Conservation (phyloP, 2,113 vertebrate species). For the Thunnus maccoyii region DNA sequence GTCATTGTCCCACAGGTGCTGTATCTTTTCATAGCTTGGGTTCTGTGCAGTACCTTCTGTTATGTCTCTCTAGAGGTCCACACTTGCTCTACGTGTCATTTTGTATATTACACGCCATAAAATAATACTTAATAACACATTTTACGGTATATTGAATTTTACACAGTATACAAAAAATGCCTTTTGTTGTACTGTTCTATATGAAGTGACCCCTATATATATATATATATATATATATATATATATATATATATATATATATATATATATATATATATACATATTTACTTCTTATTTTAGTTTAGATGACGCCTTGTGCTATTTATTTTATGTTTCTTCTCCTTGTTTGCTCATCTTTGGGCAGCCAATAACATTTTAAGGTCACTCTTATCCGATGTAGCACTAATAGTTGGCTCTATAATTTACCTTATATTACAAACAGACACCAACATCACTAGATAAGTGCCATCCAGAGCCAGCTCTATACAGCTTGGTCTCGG, state of each 20-base stretch:
- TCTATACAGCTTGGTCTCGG: conserved; percentile 50
- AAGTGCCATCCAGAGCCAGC: conserved; percentile 29
- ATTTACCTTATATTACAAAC: conserved; percentile 37
- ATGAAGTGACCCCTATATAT: conserved; percentile 12
- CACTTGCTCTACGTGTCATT: too few relatives aligned
- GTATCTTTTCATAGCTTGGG: too few relatives aligned
- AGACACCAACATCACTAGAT: conserved; percentile 27
- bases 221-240: conserved; percentile 35
- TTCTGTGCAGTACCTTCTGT: neutral
- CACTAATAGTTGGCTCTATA: conserved; percentile 25
- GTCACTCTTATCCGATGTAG: conserved; percentile 6
- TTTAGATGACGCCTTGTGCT: neutral
- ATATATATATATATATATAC: conserved; percentile 45
- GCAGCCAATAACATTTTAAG: conserved; percentile 26
- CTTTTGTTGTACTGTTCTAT: neutral
- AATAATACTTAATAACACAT: too few relatives aligned
- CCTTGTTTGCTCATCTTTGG: neutral
- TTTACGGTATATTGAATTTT: neutral
- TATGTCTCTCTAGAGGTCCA: neutral
- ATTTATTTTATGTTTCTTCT: conserved; percentile 9
- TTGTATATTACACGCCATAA: too few relatives aligned
- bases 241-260: conserved; percentile 36
- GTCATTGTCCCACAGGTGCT: too few relatives aligned
- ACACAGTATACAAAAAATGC: neutral
- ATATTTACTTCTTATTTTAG: conserved; percentile 8